Evolutionary conservation across 2,888 invertebrate species (phyloP), one percentile per base, ranked within the genome.

Genomic region (Exocentrus adspersus): DNA sequence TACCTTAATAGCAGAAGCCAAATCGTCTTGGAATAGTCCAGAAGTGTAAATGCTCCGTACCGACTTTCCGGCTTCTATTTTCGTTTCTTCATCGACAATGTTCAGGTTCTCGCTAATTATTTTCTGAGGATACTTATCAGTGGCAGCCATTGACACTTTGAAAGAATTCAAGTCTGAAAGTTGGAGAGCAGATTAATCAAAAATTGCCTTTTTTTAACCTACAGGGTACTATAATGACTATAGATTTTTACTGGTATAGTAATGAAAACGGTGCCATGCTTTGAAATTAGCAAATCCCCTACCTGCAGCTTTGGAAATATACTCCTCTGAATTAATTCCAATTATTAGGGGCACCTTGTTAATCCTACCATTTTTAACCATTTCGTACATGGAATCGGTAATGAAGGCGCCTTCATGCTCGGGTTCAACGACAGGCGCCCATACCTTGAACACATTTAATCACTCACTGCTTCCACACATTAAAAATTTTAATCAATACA

Each of bases 251-350:
- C n/a, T n/a, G 37, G 37, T 12, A 37, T 37, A 37, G n/a, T 37
- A 37, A 37, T 37, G 37, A 37, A n/a, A n/a, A n/a, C n/a, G n/a
- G 0, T n/a, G 12, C 14, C 12, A 10, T 37, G n/a, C 12, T 12
- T 37, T 9, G 5, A 37, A 37, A 12, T 37, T 5, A 37, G 14
- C 14, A 12, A 37, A 2, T 37, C 14, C n/a, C 37, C 37, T 59
- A 66, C 66, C 52, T 12, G 46, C 46, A 10, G 59, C 59, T 41
- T 54, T 46, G 1, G 30, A 43, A 45, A 66, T 58, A 19, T 50
- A 37, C 14, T 66, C 66, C 21, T 66, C 66, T 1, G 66, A 66
- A 14, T 43, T 43, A 2, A 63, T 60, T 20, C 66, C 66, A 19
- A 66, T 59, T 5, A 66, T 32, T 1, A 41, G 46, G 16, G 60